Base-by-base conservation (phyloP, 1,140 invertebrate genomes). In the Apis dorsata region DNA sequence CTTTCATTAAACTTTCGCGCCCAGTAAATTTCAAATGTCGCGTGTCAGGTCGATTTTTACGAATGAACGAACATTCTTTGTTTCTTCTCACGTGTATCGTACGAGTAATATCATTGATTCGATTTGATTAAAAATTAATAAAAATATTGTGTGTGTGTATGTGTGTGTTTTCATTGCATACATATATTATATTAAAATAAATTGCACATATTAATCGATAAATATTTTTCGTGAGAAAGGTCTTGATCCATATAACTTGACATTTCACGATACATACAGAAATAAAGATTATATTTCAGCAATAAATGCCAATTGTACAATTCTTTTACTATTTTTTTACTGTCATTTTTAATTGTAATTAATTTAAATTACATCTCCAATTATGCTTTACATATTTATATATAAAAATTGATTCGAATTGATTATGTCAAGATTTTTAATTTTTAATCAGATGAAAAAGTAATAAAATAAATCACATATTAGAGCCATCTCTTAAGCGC, bases 241-340 rank as follows among this genome's bases (percentile, higher is more conserved):
- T 79, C 77, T 79, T 69, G 77, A 79, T 66, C 77, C 53, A n/a
- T 15, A 34, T 17, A 24, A 19, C 55, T 70, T 66, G 77, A 69
- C 77, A 79, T 79, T 79, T 79, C 77, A 79, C 77, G 77, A 79
- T 55, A 79, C n/a, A 60, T 34, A 70, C 70, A 51, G 53, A 79
- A 66, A 79, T 79, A 51, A 60, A 17, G 17, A n/a, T 79, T 70
- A 21, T 70, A 70, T 70, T 34, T 10, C 24, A 24, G 19, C 7
- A 51, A 55, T 19, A 73, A 73, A 44, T 55, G 28, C 12, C 75
- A 66, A 10, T 65, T 77, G 51, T 28, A n/a, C 19, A 28, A 65
- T 53, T 68, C 34, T 12, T 68, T 68, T 11, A 44, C 1, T 44
- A 5, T 7, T 13, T 3, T 21, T 65, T 60, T 24, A 62, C 8